phyloP scores from a whole-genome alignment of 2,888 invertebrate genomes.

The Philereme transversata region DNA sequence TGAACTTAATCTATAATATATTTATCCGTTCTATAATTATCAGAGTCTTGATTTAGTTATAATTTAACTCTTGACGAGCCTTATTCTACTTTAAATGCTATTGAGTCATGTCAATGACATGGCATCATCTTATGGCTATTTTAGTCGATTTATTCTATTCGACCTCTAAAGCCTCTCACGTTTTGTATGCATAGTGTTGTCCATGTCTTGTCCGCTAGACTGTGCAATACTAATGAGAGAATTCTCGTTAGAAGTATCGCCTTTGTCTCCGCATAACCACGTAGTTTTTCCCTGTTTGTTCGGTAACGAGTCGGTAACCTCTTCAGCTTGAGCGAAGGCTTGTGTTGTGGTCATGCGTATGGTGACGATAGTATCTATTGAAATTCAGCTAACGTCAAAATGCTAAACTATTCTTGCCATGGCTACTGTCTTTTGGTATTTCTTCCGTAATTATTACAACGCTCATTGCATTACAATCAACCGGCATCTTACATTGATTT shows the following conservation, averaged over 20 bases:
- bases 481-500: not conserved
- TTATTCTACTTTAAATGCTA: constrained; percentile 6
- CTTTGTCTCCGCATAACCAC: not conserved
- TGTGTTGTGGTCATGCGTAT: too few relatives aligned
- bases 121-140: constrained; percentile 54
- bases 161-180: constrained; percentile 22
- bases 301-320: not conserved
- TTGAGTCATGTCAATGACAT: constrained; percentile 43
- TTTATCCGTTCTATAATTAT: too few relatives aligned
- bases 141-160: constrained; percentile 47
- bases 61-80: too few relatives aligned
- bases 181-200: constrained; percentile 24
- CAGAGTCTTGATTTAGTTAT: too few relatives aligned
- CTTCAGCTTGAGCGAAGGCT: too few relatives aligned
- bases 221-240: constrained; percentile 16
- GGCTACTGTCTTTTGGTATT: not conserved
- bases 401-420: not conserved
- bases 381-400: not conserved
- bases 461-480: not conserved
- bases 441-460: not conserved
- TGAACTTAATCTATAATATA: too few relatives aligned
- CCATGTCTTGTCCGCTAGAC: constrained; percentile 17
- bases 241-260: constrained; percentile 2
- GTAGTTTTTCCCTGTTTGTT: not conserved
- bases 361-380: not conserved